Base-by-base conservation (phyloP, 1,140 invertebrate species). In the Drosophila sechellia region DNA sequence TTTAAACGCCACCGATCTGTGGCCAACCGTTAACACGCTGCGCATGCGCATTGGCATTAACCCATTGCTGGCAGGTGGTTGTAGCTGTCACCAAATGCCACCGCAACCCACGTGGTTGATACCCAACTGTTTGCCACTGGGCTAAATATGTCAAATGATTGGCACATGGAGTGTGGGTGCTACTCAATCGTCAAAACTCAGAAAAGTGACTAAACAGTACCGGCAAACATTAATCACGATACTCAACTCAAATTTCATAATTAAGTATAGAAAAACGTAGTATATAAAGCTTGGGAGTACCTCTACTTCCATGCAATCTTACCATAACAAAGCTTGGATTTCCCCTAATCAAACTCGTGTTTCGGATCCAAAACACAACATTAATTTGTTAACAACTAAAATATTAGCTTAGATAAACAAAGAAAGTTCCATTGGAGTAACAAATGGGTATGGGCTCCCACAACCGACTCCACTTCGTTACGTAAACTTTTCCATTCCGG, bases 71-170 rank as follows among this genome's bases (percentile, higher is more conserved):
- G 17, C 49, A 61, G 37, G 54, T 72, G 58, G 55, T 49, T 37
- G 54, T 45, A 52, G 81, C 58, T 58, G 59, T 73, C 79, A 61
- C 71, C 69, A 80, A 55, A 63, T 79, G 81, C 52, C 73, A 79
- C 64, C 63, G 60, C 63, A 64, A 57, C 75, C 49, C 80, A 65
- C 64, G 31, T 31, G 37, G 37, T 22, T 69, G 70, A 54, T 65
- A 59, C 48, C 40, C 42, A 60, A 52, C 31, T 46, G 40, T 27
- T 63, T 43, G 27, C 45, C 53, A 53, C 58, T 58, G 58, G 22
- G 39, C 35, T 42, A 61, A 76, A 68, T 42, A 71, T 79, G 83
- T 83, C 83, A 79, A 71, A 50, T 53, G 49, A 64, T 46, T 43
- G 58, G 64, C 57, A 71, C 54, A 57, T 52, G 11, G 13, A 63